Base-by-base conservation (phyloP, 2,113 vertebrate genomes). In the Sinocyclocheilus anshuiensis region DNA sequence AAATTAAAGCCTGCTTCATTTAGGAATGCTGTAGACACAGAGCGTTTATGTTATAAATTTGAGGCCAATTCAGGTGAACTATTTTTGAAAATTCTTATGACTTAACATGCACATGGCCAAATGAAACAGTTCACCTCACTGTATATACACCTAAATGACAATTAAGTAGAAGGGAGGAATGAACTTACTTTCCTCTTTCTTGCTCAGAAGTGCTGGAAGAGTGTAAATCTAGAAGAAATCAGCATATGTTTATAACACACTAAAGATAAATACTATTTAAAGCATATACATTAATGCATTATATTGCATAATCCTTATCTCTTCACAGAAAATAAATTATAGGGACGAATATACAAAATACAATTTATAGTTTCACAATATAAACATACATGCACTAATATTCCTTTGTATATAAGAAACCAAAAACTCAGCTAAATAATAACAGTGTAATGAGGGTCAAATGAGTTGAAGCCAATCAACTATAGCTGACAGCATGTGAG, bases 111-210 rank as follows among this genome's bases (percentile, higher is more conserved):
- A 18, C 42, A 20, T 36, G 12, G 57, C 69, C 18, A 59, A 36
- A 13, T 61, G 2, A 39, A 42, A 22, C 36, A 0, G 12, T 42
- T 63, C 26, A 22, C 36, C 77, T 55, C 15, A 55, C 75, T 80
- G 2, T 69, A 69, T 45, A 61, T 48, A 36, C 77, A 67, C 6
- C 50, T 36, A 11, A 67, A 42, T 42, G 12, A 61, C 50, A 45
- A 86, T 6, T 18, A 39, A 79, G 61, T 36, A 45, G 24, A 26
- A 20, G 11, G 75, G 22, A 79, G 50, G 18, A 16, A 1, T 18
- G 2, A 87, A 94, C 97, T 97, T 96, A 99, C 98, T 98, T 94
- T 99, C 98, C 94, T 99, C 98, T 86, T 99, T 99, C 94, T 99
- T 99, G 94, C 97, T 98, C 84, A 99, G 97, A 89, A 99, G 96